These are phyloP conservation scores for Phengaris arion DNA, from an alignment of 2,888 invertebrate species.

Conservation along the genomic window DNA sequence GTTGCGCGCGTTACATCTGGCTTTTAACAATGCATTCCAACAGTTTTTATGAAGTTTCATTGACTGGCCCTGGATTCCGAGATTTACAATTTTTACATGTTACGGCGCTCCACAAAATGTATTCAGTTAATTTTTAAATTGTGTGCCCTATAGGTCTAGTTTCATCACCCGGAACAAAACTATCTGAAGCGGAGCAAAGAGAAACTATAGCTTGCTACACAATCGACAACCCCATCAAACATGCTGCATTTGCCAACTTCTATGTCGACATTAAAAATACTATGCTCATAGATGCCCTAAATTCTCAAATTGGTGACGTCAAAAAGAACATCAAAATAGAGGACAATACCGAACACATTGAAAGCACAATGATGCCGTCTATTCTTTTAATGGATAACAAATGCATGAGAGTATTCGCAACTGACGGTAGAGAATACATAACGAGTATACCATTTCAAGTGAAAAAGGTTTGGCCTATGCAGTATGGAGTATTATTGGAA, in stretches of 20 bases:
- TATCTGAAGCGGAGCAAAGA: conserved; percentile 73
- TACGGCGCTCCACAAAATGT: too few species aligned
- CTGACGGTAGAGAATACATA: conserved; percentile 90
- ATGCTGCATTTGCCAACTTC: conserved; percentile 87
- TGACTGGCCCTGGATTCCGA: too few species aligned
- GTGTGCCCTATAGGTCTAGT: conserved; percentile 64
- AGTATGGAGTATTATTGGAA: conserved; percentile 91
- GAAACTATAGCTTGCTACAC: conserved; percentile 86
- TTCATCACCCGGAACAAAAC: conserved; percentile 72
- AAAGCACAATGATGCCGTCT: conserved; percentile 80
- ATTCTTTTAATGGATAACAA: conserved; percentile 87
- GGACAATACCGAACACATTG: conserved; percentile 71
- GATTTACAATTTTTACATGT: too few species aligned
- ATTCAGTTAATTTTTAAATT: background rate
- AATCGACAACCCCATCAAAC: conserved; percentile 88
- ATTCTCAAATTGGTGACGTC: conserved; percentile 71
- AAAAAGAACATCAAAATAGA: conserved; percentile 74
- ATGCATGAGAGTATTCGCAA: conserved; percentile 87
- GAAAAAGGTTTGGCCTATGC: conserved; percentile 89
- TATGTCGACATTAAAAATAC: conserved; percentile 74
- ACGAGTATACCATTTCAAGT: conserved; percentile 90
- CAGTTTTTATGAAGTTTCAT: too few species aligned
- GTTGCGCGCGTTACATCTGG: too few species aligned
- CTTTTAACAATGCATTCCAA: too few species aligned
- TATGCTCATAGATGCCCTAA: conserved; percentile 74